A percentile compares a stretch with the other conserved stretches of the same genome.
Evolutionary conservation across 2,113 vertebrate species (phyloP).

Genomic region (Syngnathus scovelli): DNA sequence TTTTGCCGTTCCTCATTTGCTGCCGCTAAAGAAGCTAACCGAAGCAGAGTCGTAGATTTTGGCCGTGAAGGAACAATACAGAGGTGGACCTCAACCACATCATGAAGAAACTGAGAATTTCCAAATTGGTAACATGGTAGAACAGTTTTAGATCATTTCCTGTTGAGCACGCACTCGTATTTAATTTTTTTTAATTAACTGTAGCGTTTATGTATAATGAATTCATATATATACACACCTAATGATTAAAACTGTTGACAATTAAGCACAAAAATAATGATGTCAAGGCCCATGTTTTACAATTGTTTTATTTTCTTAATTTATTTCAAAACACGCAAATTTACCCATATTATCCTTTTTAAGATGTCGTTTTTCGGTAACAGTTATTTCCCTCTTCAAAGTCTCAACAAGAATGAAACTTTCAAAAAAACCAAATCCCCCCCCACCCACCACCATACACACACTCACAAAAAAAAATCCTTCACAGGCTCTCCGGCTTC

Average conservation of each 20-base stretch:
- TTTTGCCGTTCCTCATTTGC: slow-evolving; percentile 76
- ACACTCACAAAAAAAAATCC: slow-evolving; percentile 60
- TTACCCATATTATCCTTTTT: slow-evolving; percentile 78
- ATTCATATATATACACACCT: background rate
- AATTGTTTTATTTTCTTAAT: slow-evolving; percentile 74
- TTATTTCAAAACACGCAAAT: slow-evolving; percentile 80
- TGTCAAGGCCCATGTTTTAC: slow-evolving; percentile 56
- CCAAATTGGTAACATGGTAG: background rate
- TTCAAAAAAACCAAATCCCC: background rate
- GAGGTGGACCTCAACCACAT: background rate
- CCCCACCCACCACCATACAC: no score
- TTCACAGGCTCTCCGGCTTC: slow-evolving; percentile 71
- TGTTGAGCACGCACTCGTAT: background rate
- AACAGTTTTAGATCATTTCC: background rate
- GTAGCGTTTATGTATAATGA: background rate
- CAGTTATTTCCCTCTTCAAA: slow-evolving; percentile 74
- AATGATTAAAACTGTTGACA: background rate
- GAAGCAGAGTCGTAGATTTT: background rate
- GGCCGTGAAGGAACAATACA: background rate
- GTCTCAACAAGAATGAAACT: slow-evolving; percentile 71
- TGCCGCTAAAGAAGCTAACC: slow-evolving; percentile 75
- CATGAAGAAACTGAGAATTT: background rate
- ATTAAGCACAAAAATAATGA: slow-evolving; percentile 19
- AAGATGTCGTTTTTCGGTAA: slow-evolving; percentile 74
- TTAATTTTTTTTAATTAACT: background rate